Evolutionary conservation across 2,888 invertebrate species (phyloP).

Genomic region (Eristalinus aeneus): DNA sequence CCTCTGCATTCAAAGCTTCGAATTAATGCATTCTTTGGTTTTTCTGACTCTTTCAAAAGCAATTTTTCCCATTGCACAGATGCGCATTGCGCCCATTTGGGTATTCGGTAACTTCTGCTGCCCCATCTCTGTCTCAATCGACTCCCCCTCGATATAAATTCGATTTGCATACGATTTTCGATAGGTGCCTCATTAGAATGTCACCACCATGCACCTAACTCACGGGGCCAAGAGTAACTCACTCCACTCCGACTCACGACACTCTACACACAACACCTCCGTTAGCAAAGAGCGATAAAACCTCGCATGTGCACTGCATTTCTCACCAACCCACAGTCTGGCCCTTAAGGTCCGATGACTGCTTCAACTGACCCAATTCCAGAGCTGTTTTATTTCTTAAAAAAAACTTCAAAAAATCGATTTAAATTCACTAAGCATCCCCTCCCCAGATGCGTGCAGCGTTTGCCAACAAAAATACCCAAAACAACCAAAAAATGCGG

Average conservation of each 20-base stretch:
- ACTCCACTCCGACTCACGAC: not conserved
- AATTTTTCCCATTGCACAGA: too few relatives aligned
- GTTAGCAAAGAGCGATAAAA: not conserved
- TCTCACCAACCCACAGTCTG: not conserved
- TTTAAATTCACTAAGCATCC: conserved; percentile 30
- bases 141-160: not conserved
- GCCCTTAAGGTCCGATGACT: not conserved
- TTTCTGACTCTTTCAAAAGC: too few relatives aligned
- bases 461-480: conserved; percentile 10
- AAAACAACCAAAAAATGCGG: not conserved
- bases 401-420: not conserved
- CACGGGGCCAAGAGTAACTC: not conserved
- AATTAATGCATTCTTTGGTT: too few relatives aligned
- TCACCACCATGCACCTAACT: not conserved
- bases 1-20: too few relatives aligned
- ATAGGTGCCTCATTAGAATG: not conserved
- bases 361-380: not conserved
- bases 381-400: not conserved
- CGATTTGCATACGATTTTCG: not conserved
- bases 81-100: too few relatives aligned
- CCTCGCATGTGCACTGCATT: not conserved
- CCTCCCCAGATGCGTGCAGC: not conserved
- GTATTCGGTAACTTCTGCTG: too few relatives aligned
- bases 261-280: not conserved
- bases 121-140: not conserved